A percentile compares a stretch with the other conserved stretches of the same genome.
phyloP scores from a whole-genome alignment of 2,797 vertebrate genomes.

The Anableps anableps region DNA sequence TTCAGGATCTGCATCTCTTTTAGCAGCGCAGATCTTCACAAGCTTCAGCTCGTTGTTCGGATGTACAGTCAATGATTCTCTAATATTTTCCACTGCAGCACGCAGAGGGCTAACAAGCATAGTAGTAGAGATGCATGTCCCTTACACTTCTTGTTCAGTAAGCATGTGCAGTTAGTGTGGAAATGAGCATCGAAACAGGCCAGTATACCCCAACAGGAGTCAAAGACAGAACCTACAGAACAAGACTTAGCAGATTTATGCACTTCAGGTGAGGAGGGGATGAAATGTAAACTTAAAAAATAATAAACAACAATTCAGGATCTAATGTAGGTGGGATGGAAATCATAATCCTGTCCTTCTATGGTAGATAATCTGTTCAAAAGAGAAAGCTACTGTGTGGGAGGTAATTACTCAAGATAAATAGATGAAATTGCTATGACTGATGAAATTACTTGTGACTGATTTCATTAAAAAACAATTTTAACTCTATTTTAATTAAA shows the following conservation, averaged over 20 bases:
- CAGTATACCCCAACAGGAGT: background rate
- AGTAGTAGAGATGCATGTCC: background rate
- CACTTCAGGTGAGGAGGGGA: background rate
- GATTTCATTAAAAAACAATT: slow-evolving; percentile 3
- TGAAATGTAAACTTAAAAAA: slow-evolving; percentile 2
- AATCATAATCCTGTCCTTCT: slow-evolving; percentile 13
- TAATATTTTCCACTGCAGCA: slow-evolving; percentile 9
- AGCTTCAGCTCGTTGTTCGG: slow-evolving; percentile 8
- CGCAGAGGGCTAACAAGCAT: background rate
- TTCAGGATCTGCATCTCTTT: slow-evolving; percentile 3
- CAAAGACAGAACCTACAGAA: slow-evolving; percentile 17
- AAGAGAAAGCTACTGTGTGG: slow-evolving; percentile 7
- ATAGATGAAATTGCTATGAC: background rate
- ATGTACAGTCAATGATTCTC: background rate
- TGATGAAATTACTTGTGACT: slow-evolving; percentile 1
- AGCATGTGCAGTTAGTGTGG: background rate
- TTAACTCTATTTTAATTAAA: background rate
- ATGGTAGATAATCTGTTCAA: background rate
- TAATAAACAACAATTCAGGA: slow-evolving; percentile 8
- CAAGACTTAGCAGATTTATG: background rate
- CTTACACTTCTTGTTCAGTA: background rate
- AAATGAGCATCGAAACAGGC: slow-evolving; percentile 9
- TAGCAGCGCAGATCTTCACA: background rate
- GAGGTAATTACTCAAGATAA: slow-evolving; percentile 7
- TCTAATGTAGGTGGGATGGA: slow-evolving; percentile 1